These are phyloP conservation scores for Urocynchramus pylzowi DNA, from an alignment of 2,113 vertebrate species.

Conservation along the genomic window DNA sequence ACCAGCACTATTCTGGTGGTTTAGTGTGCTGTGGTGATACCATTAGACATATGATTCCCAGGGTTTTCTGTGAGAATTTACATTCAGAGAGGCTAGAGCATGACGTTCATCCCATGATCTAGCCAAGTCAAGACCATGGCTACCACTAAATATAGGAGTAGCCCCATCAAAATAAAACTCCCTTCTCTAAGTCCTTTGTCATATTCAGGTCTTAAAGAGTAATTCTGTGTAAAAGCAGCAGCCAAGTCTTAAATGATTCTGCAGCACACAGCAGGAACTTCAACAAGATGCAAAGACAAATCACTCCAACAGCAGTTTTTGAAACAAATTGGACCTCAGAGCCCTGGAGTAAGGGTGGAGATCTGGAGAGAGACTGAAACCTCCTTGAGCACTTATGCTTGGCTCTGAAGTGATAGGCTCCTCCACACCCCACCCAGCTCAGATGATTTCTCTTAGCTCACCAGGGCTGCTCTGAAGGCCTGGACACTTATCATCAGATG, in stretches of 20 bases:
- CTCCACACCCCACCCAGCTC: background rate
- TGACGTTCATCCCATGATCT: background rate
- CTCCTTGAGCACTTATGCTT: background rate
- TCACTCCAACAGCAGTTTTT: background rate
- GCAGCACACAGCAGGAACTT: conserved; percentile 1
- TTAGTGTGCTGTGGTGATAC: background rate
- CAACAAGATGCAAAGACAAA: conserved; percentile 30
- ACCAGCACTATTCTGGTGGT: background rate
- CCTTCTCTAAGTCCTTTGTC: background rate
- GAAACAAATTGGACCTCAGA: conserved; percentile 29
- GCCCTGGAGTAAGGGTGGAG: conserved; percentile 20
- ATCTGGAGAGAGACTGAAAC: background rate
- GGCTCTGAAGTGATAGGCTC: background rate
- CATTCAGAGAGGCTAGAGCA: background rate
- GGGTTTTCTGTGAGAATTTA: background rate
- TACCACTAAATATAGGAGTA: conserved; percentile 9
- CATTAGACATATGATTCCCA: background rate
- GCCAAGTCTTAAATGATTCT: conserved; percentile 47
- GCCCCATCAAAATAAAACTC: background rate
- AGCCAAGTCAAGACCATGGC: background rate
- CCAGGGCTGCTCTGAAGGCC: background rate
- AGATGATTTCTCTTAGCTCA: background rate
- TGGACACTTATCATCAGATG: background rate
- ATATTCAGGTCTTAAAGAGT: background rate
- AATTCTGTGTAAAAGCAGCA: conserved; percentile 33